A percentile compares a stretch with the other conserved stretches of the same genome.
Evolutionary conservation across 2,113 vertebrate genomes (phyloP).

Genomic region (Martes martes): DNA sequence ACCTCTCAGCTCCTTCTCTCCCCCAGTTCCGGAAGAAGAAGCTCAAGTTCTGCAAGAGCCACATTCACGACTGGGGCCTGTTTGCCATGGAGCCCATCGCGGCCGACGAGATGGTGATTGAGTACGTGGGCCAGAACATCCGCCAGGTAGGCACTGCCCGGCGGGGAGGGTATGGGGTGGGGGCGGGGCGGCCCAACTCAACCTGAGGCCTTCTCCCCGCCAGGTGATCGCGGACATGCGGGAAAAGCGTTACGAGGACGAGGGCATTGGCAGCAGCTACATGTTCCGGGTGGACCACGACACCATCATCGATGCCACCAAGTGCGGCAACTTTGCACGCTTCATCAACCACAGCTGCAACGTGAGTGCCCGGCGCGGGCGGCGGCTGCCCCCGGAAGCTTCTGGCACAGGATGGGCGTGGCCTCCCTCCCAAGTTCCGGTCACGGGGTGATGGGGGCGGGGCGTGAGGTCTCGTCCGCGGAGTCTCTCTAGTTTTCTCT

Average conservation of each 20-base stretch:
- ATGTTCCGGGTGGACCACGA: slow-evolving; percentile 99
- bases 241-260: slow-evolving; percentile 97
- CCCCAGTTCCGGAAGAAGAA: slow-evolving; percentile 98
- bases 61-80: slow-evolving; percentile 99
- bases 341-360: slow-evolving; percentile 99
- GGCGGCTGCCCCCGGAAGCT: fast-evolving
- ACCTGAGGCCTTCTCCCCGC: not conserved
- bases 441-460: fast-evolving
- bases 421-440: not conserved
- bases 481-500: not conserved
- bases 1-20: not conserved
- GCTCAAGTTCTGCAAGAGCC: slow-evolving; percentile 96
- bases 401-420: fast-evolving
- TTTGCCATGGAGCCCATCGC: slow-evolving; percentile 98
- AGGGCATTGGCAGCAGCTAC: slow-evolving; percentile 99
- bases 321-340: slow-evolving; percentile 97
- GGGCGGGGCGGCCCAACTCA: fast-evolving
- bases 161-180: fast-evolving
- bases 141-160: slow-evolving; percentile 87
- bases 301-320: slow-evolving; percentile 98
- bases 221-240: slow-evolving; percentile 99
- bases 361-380: slow-evolving; percentile 81
- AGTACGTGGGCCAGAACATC: slow-evolving; percentile 99
- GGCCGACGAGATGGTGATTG: slow-evolving; percentile 99
- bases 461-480: fast-evolving